Evolutionary conservation across 2,888 invertebrate species (phyloP).

Genomic region (Abrostola tripartita): DNA sequence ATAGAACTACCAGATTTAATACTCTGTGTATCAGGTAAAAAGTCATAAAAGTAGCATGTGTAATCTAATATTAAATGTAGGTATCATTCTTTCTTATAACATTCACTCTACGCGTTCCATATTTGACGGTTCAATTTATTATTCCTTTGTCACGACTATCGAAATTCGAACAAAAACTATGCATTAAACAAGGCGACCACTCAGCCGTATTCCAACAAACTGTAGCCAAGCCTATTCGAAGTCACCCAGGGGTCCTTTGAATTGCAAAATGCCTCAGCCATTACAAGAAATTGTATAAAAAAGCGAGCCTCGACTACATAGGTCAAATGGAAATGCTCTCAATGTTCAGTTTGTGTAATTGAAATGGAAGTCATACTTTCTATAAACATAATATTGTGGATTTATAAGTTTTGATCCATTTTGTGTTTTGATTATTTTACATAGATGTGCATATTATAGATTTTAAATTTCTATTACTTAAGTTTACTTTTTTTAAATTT

Average conservation of each 20-base stretch:
- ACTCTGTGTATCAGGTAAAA: too few species aligned
- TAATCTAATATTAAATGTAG: slow-evolving; percentile 11
- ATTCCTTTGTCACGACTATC: slow-evolving; percentile 41
- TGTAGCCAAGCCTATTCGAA: slow-evolving; percentile 65
- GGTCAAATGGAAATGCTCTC: slow-evolving; percentile 49
- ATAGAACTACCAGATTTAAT: too few species aligned
- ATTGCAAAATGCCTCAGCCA: slow-evolving; percentile 73
- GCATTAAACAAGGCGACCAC: slow-evolving; percentile 63
- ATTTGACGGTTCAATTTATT: slow-evolving; percentile 38
- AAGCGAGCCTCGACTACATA: slow-evolving; percentile 59
- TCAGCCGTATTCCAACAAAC: slow-evolving; percentile 66
- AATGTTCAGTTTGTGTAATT: slow-evolving; percentile 8
- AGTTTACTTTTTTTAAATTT: too few species aligned
- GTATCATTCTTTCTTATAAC: slow-evolving; percentile 27
- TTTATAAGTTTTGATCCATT: not conserved
- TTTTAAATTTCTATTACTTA: too few species aligned
- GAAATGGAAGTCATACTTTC: slow-evolving; percentile 3
- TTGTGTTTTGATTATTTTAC: not conserved
- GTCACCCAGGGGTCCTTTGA: slow-evolving; percentile 70
- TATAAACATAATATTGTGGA: not conserved
- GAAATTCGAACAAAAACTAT: slow-evolving; percentile 52
- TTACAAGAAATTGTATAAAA: slow-evolving; percentile 72
- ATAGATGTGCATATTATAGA: not conserved
- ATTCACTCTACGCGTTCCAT: slow-evolving; percentile 39
- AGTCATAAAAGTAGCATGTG: not conserved